A percentile compares a stretch with the other conserved stretches of the same genome.
These are phyloP conservation scores for Thereuonema tuberculata DNA, from an alignment of 1,140 invertebrate species.

Conservation along the genomic window DNA sequence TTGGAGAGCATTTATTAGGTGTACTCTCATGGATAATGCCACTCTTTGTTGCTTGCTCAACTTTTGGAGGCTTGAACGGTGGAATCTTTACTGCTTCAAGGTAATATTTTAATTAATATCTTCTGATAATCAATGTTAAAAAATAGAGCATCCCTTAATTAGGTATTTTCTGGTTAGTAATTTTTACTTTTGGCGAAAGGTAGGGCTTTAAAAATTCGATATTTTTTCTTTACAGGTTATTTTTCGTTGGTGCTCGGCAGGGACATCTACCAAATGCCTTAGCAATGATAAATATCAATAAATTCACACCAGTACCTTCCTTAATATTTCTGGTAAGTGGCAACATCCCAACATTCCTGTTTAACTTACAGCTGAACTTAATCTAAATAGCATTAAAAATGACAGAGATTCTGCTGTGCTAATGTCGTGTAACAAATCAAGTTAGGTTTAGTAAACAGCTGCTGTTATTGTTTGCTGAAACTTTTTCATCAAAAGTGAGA, in stretches of 20 bases:
- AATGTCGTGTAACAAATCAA: slow-evolving; percentile 14
- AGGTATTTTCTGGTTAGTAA: background rate
- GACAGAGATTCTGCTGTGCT: slow-evolving; percentile 8
- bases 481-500: too few relatives aligned
- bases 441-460: slow-evolving; percentile 21
- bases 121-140: background rate
- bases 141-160: background rate
- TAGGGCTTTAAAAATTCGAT: background rate
- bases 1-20: slow-evolving; percentile 57
- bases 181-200: too few relatives aligned
- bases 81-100: slow-evolving; percentile 59
- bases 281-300: slow-evolving; percentile 66
- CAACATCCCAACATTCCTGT: background rate
- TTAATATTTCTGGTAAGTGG: slow-evolving; percentile 60
- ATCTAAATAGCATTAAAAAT: too few relatives aligned
- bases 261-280: slow-evolving; percentile 74
- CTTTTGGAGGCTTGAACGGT: slow-evolving; percentile 71
- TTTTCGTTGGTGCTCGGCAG: slow-evolving; percentile 79
- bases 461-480: too few relatives aligned
- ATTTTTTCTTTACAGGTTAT: slow-evolving; percentile 52
- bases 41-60: slow-evolving; percentile 66
- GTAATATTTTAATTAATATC: slow-evolving; percentile 2
- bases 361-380: background rate
- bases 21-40: slow-evolving; percentile 63
- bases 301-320: slow-evolving; percentile 68